Base-by-base conservation (phyloP, 1,140 invertebrate genomes). In the Rhagoletis zephyria region DNA sequence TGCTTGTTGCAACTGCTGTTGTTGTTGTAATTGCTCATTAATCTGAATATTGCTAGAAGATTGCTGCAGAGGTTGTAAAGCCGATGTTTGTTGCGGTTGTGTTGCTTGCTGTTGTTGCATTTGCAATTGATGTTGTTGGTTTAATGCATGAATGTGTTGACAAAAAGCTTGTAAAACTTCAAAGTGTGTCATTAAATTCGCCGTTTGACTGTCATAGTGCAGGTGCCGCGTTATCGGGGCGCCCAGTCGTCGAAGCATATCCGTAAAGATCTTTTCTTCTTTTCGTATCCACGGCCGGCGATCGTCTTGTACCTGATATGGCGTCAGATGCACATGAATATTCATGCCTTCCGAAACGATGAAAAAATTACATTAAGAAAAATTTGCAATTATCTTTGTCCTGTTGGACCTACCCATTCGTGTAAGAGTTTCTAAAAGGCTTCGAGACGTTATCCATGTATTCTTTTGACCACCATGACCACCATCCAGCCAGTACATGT, bases 401-500 rank as follows among this genome's bases (percentile, higher is more conserved):
- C 30, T 30, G 30, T 5, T 9, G 6, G 16, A 74, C 88, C 40
- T 89, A 93, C 95, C 94, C 92, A 96, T 94, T 90, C 95, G 93
- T 16, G 95, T 94, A 30, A 98, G 94, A 1, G 95, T 95, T 91
- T 96, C 94, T 12, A 98, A 93, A 6, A 97, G 93, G 86, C 94
- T 94, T 89, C 94, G 92, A 3, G 97, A 95, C 12, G 96, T 97
- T 87, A 98, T 95, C 97, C 97, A 98, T 6, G 96, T 97, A 92
- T 97, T 96, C 91, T 96, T 96, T 9, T 95, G 95, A 81, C 97
- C 97, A 63, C 95, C 95, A 93, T 98, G 97, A 0, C 97, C 97
- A 42, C 97, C 97, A 94, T 98, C 97, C 88, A 98, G 92, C 97
- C 97, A 98, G 93, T 96, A 97, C 94, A 98, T 96, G 88, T 95